Conservation (phyloP, 2,797 vertebrate genomes). For the Brachyrhaphis roseni region DNA sequence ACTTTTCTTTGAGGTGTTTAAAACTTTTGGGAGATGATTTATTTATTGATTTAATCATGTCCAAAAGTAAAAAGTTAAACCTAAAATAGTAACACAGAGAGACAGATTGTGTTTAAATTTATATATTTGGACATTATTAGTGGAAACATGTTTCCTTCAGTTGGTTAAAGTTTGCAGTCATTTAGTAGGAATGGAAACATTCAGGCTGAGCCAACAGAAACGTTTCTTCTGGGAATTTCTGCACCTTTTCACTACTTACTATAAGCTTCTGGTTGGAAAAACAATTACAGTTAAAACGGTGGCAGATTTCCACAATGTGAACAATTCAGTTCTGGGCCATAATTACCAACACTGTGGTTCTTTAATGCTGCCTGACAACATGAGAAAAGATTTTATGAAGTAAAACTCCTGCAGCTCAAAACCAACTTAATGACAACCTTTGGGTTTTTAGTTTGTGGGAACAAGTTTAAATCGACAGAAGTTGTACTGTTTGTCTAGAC, state of each 20-base stretch:
- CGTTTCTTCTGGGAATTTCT: constrained; percentile 52
- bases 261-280: constrained; percentile 57
- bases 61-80: neutral
- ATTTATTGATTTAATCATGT: neutral
- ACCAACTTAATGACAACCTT: neutral
- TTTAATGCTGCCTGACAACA: constrained; percentile 14
- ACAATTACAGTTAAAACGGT: constrained; percentile 36
- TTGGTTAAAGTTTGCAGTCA: neutral
- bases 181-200: constrained; percentile 23
- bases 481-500: neutral
- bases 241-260: constrained; percentile 49
- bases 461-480: neutral
- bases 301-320: constrained; percentile 38
- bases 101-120: neutral
- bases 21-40: neutral
- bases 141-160: neutral
- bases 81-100: neutral
- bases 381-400: constrained; percentile 14
- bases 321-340: constrained; percentile 24
- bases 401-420: constrained; percentile 16
- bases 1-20: neutral
- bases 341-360: constrained; percentile 18
- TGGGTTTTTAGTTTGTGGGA: neutral
- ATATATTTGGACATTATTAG: neutral
- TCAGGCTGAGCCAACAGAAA: constrained; percentile 54